Base-by-base conservation (phyloP, 2,797 vertebrate species). In the Lateolabrax maculatus region DNA sequence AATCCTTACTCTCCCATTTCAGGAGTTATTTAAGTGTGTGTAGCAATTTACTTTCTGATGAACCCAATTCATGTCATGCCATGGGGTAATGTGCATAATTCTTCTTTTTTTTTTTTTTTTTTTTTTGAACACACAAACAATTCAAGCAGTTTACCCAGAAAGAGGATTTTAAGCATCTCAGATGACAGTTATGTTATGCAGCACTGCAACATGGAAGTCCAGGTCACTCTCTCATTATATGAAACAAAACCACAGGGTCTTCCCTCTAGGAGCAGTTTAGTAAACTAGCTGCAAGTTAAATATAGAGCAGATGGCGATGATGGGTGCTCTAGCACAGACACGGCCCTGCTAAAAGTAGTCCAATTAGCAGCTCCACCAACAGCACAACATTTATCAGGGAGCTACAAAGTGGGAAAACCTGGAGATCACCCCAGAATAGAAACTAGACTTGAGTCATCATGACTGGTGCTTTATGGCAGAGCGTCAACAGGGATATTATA, bases 301-400 rank as follows among this genome's bases (percentile, higher is more conserved):
- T 62, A 39, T 51, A 77, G 68, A 75, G 55, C 48, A 29, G 58
- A 4, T 2, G 8, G 53, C 18, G 70, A 74, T 70, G 70, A 77
- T 39, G 43, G 11, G 27, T 62, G 66, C 58, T 78, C 9, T 39
- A 71, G 46, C 61, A 41, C 21, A 67, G 46, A 19, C 1, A 39
- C 23, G 53, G n/a, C 34, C 27, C n/a, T 15, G 43, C 43, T 57
- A 60, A 60, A 36, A 62, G 44, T 41, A 56, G 69, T 25, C 48
- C 43, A 77, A 81, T 79, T 75, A 74, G 55, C 79, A 69, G 57
- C 60, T 73, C 36, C 1, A 43, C 0, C 5, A 61, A 29, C 52
- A 64, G 27, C 15, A 53, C 13, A 52, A 13, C 6, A 31, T 69
- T 77, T 43, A 65, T 46, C 49, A 61, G 55, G 19, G 18, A 53